Evolutionary conservation across 2,113 vertebrate species (phyloP).

Genomic region (Taurulus bubalis): DNA sequence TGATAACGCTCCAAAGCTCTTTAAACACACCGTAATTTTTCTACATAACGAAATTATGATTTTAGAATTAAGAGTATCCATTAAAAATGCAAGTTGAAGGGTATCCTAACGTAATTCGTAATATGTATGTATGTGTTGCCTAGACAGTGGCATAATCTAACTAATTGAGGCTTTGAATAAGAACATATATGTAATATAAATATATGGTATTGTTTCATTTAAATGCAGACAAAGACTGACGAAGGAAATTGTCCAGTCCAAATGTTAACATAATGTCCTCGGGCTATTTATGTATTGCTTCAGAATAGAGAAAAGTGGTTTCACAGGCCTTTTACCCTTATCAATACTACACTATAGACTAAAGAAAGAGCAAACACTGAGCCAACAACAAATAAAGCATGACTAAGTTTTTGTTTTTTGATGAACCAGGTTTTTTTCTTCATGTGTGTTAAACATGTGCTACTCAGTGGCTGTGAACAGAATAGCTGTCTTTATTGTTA

Average conservation of each 20-base stretch:
- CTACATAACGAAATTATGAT: neutral
- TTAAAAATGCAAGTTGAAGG: neutral
- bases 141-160: neutral
- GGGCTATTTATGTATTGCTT: neutral
- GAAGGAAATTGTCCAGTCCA: neutral
- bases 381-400: neutral
- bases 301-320: too few species aligned
- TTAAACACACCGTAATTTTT: slow-evolving; percentile 20
- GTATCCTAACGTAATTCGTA: neutral
- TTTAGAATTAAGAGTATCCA: neutral
- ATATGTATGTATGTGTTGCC: too few species aligned
- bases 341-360: neutral
- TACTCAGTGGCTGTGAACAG: neutral
- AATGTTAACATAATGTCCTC: neutral
- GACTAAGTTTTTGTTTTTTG: too few species aligned
- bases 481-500: neutral
- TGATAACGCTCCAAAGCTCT: neutral
- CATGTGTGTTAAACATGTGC: neutral
- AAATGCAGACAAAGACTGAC: neutral
- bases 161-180: neutral
- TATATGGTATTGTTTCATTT: neutral
- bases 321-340: neutral
- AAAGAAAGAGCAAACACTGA: too few species aligned
- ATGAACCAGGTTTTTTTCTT: neutral
- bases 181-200: neutral